Evolutionary conservation across 2,113 vertebrate genomes (phyloP).

Genomic region (Gnathonemus echidnorhynchus): DNA sequence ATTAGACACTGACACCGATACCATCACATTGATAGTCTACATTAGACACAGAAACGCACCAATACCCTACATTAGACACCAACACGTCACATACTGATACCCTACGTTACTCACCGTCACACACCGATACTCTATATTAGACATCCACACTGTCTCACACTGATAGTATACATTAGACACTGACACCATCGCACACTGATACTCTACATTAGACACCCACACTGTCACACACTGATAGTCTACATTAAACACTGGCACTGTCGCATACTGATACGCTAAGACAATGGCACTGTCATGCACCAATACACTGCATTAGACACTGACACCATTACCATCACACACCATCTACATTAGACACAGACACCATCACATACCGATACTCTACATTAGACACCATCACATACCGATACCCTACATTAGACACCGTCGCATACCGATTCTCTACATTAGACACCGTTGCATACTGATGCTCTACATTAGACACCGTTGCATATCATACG

Average conservation of each 20-base stretch:
- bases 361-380: neutral
- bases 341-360: no score
- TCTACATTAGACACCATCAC: neutral
- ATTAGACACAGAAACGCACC: neutral
- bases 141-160: neutral
- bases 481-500: no score
- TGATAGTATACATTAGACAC: conserved; percentile 44
- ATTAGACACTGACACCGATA: no score
- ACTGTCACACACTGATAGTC: neutral
- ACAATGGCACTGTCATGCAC: neutral
- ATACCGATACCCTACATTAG: neutral
- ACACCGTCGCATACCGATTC: no score
- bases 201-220: neutral
- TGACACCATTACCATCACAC: neutral
- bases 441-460: no score
- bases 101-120: no score
- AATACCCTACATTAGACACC: neutral
- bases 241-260: neutral
- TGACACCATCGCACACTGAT: neutral
- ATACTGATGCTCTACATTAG: no score
- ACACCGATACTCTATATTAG: neutral
- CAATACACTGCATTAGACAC: conserved; percentile 36
- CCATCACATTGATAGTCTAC: neutral
- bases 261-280: neutral
- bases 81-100: neutral